phyloP scores from a whole-genome alignment of 2,113 vertebrate genomes.

The Phylloscopus trochiloides region DNA sequence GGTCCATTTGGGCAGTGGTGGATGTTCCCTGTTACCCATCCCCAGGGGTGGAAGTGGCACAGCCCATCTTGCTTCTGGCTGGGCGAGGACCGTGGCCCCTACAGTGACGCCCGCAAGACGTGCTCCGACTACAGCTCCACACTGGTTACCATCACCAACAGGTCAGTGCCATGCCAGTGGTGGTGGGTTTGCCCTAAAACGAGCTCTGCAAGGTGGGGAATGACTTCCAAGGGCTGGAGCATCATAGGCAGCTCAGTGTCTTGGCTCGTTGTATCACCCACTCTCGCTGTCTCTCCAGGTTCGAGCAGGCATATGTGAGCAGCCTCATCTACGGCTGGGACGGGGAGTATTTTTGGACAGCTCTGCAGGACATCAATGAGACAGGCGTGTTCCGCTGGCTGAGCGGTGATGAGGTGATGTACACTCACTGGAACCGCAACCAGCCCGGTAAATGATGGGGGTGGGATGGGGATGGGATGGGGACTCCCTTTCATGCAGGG shows the following conservation, averaged over 20 bases:
- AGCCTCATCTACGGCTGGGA: constrained; percentile 89
- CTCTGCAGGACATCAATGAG: constrained; percentile 81
- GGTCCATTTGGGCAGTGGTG: background rate
- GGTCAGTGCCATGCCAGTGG: constrained; percentile 47
- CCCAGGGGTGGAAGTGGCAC: constrained; percentile 96
- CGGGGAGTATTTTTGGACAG: constrained; percentile 87
- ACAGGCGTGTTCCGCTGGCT: constrained; percentile 87
- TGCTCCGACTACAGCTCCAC: constrained; percentile 80
- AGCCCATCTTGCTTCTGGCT: constrained; percentile 94
- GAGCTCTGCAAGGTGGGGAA: background rate
- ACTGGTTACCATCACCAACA: constrained; percentile 88
- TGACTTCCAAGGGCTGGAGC: background rate
- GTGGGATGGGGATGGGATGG: background rate
- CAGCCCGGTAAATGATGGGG: constrained; percentile 81
- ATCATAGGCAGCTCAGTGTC: rapidly evolving
- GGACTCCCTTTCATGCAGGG: background rate
- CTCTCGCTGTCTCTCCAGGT: constrained; percentile 67
- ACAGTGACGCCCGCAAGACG: constrained; percentile 80
- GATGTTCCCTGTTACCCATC: background rate
- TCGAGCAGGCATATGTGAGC: constrained; percentile 92
- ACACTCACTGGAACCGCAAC: constrained; percentile 94
- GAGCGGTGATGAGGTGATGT: constrained; percentile 84
- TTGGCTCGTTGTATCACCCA: rapidly evolving
- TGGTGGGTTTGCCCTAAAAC: background rate
- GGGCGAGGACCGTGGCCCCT: constrained; percentile 83